Conservation (phyloP, 2,797 vertebrate genomes). For the Triplophysa bombifrons region DNA sequence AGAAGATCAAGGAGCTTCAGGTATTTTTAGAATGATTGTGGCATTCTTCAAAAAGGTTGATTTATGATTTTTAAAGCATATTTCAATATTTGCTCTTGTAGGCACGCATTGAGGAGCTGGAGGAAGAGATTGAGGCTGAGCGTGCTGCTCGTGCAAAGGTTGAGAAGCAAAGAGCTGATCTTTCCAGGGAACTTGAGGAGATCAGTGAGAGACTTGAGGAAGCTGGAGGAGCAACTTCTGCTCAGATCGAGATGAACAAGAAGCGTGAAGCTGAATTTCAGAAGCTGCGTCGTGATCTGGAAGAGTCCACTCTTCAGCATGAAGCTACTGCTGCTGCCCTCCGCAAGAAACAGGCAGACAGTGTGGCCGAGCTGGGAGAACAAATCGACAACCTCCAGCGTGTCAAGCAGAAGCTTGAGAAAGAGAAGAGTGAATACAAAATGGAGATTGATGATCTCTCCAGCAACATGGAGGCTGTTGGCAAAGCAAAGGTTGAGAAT, state of each 20-base stretch:
- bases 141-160: slow-evolving; percentile 71
- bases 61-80: neutral
- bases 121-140: slow-evolving; percentile 76
- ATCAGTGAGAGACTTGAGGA: slow-evolving; percentile 79
- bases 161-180: slow-evolving; percentile 76
- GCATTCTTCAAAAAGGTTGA: neutral
- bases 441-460: slow-evolving; percentile 77
- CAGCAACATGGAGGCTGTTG: slow-evolving; percentile 68
- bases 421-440: slow-evolving; percentile 82
- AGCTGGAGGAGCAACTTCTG: slow-evolving; percentile 73
- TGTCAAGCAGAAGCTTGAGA: slow-evolving; percentile 82
- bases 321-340: slow-evolving; percentile 72
- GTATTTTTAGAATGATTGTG: slow-evolving; percentile 54
- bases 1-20: slow-evolving; percentile 87
- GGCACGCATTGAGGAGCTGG: slow-evolving; percentile 78
- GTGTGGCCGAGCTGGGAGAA: slow-evolving; percentile 75
- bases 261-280: slow-evolving; percentile 78
- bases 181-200: slow-evolving; percentile 76
- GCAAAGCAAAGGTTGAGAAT: slow-evolving; percentile 78
- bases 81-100: slow-evolving; percentile 41
- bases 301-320: slow-evolving; percentile 81
- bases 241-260: slow-evolving; percentile 76
- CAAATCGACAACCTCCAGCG: slow-evolving; percentile 83
- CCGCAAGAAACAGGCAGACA: slow-evolving; percentile 79
- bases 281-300: slow-evolving; percentile 77